Evolutionary conservation across 2,113 vertebrate species (phyloP), one percentile per base, ranked within the genome.

Genomic region (Cyprinodon tularosa): DNA sequence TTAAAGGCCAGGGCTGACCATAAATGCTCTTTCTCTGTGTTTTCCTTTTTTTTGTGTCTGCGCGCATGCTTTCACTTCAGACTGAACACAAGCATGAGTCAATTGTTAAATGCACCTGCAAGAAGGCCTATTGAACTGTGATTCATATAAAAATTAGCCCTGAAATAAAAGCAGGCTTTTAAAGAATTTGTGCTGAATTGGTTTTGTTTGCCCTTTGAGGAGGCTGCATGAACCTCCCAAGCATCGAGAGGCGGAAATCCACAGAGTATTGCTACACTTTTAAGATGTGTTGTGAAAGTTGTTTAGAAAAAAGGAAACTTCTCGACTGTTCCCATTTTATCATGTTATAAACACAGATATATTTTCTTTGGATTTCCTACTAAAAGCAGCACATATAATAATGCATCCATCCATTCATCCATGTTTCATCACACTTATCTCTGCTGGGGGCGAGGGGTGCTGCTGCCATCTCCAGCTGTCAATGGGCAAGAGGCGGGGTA

Each of bases 91-190:
- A 82, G 78, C 85, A 82, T 22, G 78, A 84, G 80, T 72, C 84
- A 72, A 74, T 76, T 78, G 85, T 90, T 80, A 72, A 78, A 85
- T 85, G 84, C 87, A 91, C 89, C 90, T 91, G 89, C 81, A 78
- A 53, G 82, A 48, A 37, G 45, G 59, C 22, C 71, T 29, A 4
- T 68, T 76, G 59, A 42, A 38, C 71, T 4, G 68, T 9, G 68
- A 47, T 50, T 70, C 66, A 57, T 62, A 63, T 60, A 38, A 74
- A 80, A 42, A 76, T 79, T 70, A 71, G 61, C 72, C 64, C 72
- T 60, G 81, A 86, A 4, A 68, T 68, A 80, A 78, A 88, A 87
- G 83, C 75, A 71, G 53, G 47, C 81, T 88, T 84, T 90, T 80
- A 86, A 71, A 68, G 66, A 75, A 66, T 78, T 13, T 66, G 57